Conservation (phyloP, 1,140 invertebrate genomes). For the Polypedilum vanderplanki region DNA sequence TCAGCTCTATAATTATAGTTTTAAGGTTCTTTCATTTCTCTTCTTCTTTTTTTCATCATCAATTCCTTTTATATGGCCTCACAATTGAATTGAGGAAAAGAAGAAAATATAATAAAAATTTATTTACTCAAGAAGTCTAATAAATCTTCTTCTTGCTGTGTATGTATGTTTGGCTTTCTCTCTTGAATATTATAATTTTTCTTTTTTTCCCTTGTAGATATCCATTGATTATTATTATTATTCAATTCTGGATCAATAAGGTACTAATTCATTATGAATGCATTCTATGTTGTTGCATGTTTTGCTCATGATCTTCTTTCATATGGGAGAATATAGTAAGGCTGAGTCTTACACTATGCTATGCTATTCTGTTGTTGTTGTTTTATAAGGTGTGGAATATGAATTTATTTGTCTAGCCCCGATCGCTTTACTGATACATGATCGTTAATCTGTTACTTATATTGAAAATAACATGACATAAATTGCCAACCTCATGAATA, state of each 20-base stretch:
- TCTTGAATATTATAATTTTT: no score
- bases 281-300: background rate
- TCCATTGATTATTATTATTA: constrained; percentile 19
- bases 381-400: constrained; percentile 18
- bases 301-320: background rate
- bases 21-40: background rate
- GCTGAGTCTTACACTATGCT: background rate
- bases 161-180: background rate
- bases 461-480: background rate
- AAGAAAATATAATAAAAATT: background rate
- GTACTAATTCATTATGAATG: constrained; percentile 26
- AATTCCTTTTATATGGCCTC: background rate
- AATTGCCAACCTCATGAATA: background rate
- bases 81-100: background rate
- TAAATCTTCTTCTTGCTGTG: constrained; percentile 24
- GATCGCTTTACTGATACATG: background rate
- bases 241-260: constrained; percentile 26
- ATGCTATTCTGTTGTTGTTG: background rate
- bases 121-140: constrained; percentile 12
- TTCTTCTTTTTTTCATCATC: background rate
- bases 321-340: background rate
- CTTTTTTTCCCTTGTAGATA: background rate
- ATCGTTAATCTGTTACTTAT: constrained; percentile 12
- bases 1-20: background rate
- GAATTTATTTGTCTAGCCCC: constrained; percentile 19